Evolutionary conservation across 2,888 invertebrate genomes (phyloP).

Genomic region (Pilophorus perplexus): DNA sequence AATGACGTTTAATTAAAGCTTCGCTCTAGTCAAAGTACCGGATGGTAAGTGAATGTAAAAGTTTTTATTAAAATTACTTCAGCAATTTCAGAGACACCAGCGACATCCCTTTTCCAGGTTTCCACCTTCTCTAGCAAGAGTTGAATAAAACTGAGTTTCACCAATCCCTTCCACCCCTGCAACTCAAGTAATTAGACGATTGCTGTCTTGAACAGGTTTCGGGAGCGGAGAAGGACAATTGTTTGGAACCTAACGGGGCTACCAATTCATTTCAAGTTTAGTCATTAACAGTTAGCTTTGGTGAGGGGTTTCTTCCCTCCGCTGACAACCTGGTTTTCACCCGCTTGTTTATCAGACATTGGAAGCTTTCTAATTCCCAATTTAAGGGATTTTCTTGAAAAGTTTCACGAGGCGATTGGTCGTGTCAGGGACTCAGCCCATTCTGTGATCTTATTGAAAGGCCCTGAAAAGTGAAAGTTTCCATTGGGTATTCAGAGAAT

Average conservation of each 20-base stretch:
- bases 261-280: constrained; percentile 41
- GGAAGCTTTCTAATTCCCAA: too few species aligned
- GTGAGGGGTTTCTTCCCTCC: not conserved
- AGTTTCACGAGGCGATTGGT: too few species aligned
- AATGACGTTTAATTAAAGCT: too few species aligned
- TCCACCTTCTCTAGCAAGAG: not conserved
- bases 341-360: not conserved
- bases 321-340: not conserved
- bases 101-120: not conserved
- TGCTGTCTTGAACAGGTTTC: constrained; percentile 36
- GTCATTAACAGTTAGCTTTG: constrained; percentile 26
- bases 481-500: too few species aligned
- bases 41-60: not conserved
- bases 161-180: not conserved
- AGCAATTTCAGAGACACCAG: not conserved
- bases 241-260: constrained; percentile 20
- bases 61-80: not conserved
- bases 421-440: too few species aligned
- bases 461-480: too few species aligned
- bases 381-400: not conserved
- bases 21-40: too few species aligned
- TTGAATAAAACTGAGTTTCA: not conserved
- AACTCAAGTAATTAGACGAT: constrained; percentile 36
- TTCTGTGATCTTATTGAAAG: too few species aligned
- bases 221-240: not conserved